A percentile compares a stretch with the other conserved stretches of the same genome.
phyloP scores from a whole-genome alignment of 2,888 invertebrate genomes.

The Drosophila aldrichi region DNA sequence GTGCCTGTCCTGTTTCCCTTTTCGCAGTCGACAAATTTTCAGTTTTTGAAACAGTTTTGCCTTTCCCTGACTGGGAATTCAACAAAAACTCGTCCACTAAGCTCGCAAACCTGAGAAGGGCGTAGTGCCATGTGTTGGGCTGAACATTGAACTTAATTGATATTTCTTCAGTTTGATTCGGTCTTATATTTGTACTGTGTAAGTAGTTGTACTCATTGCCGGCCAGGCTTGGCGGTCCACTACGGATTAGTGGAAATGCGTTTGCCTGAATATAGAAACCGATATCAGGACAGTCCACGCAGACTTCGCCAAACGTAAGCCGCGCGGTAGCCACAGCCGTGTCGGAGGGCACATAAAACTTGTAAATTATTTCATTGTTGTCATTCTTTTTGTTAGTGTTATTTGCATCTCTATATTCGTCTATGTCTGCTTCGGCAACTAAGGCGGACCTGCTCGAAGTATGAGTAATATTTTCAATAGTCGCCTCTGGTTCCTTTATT shows the following conservation, averaged over 20 bases:
- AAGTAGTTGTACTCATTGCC: constrained; percentile 86
- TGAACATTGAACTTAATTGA: constrained; percentile 87
- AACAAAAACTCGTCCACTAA: constrained; percentile 27
- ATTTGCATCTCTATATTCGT: background rate
- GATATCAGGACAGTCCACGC: constrained; percentile 85
- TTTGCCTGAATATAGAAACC: constrained; percentile 86
- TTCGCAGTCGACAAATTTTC: background rate
- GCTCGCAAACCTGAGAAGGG: constrained; percentile 84
- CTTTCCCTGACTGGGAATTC: background rate
- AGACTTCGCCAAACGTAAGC: constrained; percentile 84
- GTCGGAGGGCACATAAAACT: constrained; percentile 86
- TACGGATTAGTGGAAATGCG: constrained; percentile 85
- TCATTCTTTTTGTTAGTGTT: constrained; percentile 5
- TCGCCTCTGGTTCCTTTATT: background rate
- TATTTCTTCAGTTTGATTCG: constrained; percentile 84
- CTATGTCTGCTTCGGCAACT: background rate
- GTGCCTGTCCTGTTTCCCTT: too few relatives aligned
- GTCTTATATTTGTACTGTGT: constrained; percentile 86
- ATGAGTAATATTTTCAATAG: constrained; percentile 11
- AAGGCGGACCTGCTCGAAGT: background rate
- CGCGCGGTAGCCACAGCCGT: constrained; percentile 81
- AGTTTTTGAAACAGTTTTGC: background rate
- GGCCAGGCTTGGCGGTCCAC: constrained; percentile 9
- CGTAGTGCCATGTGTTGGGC: constrained; percentile 88
- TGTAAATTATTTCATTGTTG: constrained; percentile 84